A percentile compares a stretch with the other conserved stretches of the same genome.
These are phyloP conservation scores for Tigriopus japonicus DNA, from an alignment of 1,140 invertebrate species.

Conservation along the genomic window DNA sequence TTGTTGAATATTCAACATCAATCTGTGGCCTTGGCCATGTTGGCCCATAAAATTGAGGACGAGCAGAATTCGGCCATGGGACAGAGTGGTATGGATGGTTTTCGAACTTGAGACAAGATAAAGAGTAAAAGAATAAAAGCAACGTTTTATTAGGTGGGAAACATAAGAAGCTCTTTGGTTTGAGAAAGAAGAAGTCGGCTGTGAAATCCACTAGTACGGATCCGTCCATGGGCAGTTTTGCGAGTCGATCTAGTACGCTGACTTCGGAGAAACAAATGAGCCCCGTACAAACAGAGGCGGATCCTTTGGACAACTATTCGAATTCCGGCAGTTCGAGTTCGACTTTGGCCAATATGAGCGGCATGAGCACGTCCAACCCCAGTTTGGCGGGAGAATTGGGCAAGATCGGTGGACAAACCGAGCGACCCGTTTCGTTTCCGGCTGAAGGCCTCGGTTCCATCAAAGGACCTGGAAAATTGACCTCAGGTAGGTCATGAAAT, in stretches of 20 bases:
- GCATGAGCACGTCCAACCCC: neutral
- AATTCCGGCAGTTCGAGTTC: neutral
- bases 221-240: neutral
- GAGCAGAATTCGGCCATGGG: neutral
- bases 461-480: too few species aligned
- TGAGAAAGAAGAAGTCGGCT: conserved; percentile 13
- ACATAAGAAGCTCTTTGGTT: conserved; percentile 9
- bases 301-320: neutral
- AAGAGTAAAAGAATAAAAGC: too few species aligned
- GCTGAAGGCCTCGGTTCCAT: too few species aligned
- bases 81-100: too few species aligned
- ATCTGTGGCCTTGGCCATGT: conserved; percentile 22
- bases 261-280: neutral
- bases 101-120: too few species aligned
- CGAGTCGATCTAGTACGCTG: neutral
- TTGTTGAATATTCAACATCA: neutral
- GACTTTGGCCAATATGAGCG: neutral
- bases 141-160: neutral
- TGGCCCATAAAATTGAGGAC: conserved; percentile 7
- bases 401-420: too few species aligned
- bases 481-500: too few species aligned
- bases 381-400: neutral
- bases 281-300: too few species aligned
- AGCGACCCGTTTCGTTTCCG: too few species aligned
- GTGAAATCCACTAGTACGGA: neutral